These are phyloP conservation scores for Leptinotarsa tumamoca DNA, from an alignment of 2,888 invertebrate genomes.

Conservation along the genomic window DNA sequence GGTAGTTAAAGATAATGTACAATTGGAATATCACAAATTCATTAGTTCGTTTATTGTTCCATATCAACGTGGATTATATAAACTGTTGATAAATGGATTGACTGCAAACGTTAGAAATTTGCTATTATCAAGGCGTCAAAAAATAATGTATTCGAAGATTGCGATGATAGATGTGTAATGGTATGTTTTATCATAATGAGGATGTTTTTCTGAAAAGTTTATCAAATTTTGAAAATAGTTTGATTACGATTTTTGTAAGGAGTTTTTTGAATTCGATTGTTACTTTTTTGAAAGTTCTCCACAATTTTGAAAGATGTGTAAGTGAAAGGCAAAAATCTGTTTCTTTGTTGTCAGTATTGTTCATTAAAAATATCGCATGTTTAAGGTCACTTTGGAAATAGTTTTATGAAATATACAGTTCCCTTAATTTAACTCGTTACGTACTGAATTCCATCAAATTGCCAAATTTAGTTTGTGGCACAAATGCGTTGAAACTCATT, in stretches of 20 bases:
- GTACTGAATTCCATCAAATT: background rate
- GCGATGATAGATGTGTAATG: too few relatives aligned
- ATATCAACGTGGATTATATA: constrained; percentile 38
- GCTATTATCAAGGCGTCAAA: background rate
- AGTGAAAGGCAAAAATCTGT: too few relatives aligned
- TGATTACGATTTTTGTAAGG: too few relatives aligned
- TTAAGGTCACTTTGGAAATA: background rate
- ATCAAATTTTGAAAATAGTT: too few relatives aligned
- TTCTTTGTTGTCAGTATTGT: too few relatives aligned
- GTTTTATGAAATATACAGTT: background rate
- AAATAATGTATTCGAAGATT: background rate
- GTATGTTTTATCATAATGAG: too few relatives aligned
- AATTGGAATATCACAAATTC: constrained; percentile 46
- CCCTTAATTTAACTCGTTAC: constrained; percentile 1
- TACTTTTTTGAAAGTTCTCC: too few relatives aligned
- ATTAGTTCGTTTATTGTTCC: constrained; percentile 45
- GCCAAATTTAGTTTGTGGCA: constrained; percentile 16
- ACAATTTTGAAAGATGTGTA: too few relatives aligned
- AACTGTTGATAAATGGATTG: constrained; percentile 29
- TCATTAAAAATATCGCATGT: background rate
- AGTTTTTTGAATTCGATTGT: too few relatives aligned
- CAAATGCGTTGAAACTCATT: constrained; percentile 27
- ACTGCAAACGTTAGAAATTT: constrained; percentile 19
- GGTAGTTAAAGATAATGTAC: constrained; percentile 42
- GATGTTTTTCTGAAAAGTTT: too few relatives aligned